Base-by-base conservation (phyloP, 2,888 invertebrate species). In the Cryptophagus acutangulus region DNA sequence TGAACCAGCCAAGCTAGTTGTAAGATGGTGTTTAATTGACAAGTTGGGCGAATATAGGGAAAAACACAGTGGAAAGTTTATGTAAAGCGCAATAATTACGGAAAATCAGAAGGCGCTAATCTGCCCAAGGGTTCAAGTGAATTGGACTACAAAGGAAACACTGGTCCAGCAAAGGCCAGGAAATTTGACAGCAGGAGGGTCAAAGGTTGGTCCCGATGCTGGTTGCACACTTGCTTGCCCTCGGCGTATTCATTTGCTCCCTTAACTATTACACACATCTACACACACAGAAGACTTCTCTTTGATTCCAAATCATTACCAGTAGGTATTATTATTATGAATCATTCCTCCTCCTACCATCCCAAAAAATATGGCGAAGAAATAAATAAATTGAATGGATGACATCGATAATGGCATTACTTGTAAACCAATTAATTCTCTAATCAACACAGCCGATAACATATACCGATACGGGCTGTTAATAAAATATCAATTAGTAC, bases 121-220 rank as follows among this genome's bases (percentile, higher is more conserved):
- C 48, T 40, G 58, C 58, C 58, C 44, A 44, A 48, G 57, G 58
- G 52, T 47, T 44, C 49, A 51, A 42, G 50, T 58, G 60, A 52
- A 58, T 55, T 51, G 54, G 55, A 58, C 58, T 62, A 64, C 66
- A 66, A 66, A 64, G 65, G 63, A 60, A 62, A 63, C 59, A 59
- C 51, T 56, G 56, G 59, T 59, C 57, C 61, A 51, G 58, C 59
- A 58, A 65, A 66, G 63, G 63, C 63, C 66, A 65, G 65, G 66
- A 65, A 66, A 66, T 65, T 66, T 66, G 65, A 65, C 62, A 60
- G n/a, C n/a, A 58, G 61, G 53, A 59, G 62, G 65, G 65, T 65
- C 65, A 65, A 66, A 66, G 65, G 65, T 58, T 54, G 52, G 55
- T 33, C 46, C 38, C 40, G 41, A 40, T n/a, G n/a, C n/a, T n/a